Evolutionary conservation across 2,113 vertebrate genomes (phyloP), one percentile per base, ranked within the genome.

Genomic region (Malurus cyaneus): DNA sequence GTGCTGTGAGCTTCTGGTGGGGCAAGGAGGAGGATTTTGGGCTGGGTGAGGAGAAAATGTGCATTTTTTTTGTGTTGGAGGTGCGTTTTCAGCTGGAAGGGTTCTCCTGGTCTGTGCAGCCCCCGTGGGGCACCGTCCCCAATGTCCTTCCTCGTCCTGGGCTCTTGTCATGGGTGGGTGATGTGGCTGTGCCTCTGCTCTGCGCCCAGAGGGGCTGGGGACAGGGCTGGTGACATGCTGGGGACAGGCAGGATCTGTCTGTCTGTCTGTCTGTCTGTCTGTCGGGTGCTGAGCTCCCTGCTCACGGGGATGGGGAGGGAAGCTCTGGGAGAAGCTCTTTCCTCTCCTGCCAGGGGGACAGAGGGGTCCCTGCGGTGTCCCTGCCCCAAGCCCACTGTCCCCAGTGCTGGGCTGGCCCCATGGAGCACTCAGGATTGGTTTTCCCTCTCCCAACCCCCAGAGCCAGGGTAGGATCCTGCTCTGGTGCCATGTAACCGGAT

Each of bases 81-180:
- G 14, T 24, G n/a, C 0, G 0, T 87, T 84, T 92, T 21, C 3
- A 15, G 64, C 88, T 77, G 81, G 34, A 49, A 21, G 66, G 47
- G 2, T 59, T 25, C 31, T 50, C 32, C 72, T 4, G 6, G 17
- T 41, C 6, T 6, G n/a, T 26, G 36, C 52, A 62, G 42, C 80
- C 19, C 21, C 7, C 18, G 31, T 18, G 34, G 44, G 49, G 21
- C 44, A 2, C 19, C 0, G 0, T 54, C 49, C 34, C 44, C 18
- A 1, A 0, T 1, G 25, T 25, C 62, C 57, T 4, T 0, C 52
- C 53, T 50, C 0, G 0, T 17, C 47, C 34, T 12, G 12, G 24
- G 47, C 71, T 9, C 21, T 13, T 12, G 4, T 0, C 2, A 0
- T 2, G 32, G 44, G 0, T 4, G 26, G 17, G 17, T 36, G 69